Base-by-base conservation (phyloP, 2,113 vertebrate species). In the Orcinus orca region DNA sequence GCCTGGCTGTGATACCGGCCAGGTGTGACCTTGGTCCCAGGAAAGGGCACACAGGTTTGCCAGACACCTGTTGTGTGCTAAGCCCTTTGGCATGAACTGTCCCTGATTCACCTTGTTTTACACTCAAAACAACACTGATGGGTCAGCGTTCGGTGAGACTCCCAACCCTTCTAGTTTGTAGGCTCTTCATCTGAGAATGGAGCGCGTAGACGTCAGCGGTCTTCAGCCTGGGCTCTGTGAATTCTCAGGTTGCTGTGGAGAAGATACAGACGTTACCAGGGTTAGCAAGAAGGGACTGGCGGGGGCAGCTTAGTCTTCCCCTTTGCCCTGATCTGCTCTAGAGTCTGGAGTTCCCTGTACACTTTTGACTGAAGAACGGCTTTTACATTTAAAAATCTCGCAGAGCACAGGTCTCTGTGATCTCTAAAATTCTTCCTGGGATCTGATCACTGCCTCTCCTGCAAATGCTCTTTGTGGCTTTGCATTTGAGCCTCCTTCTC, bases 61-160 rank as follows among this genome's bases (percentile, higher is more conserved):
- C 93, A 90, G 91, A 96, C 95, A 93, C 84, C 44, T 94, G 73
- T 90, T 71, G 10, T 63, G 79, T 92, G 88, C 79, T 74, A 70
- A 97, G 84, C 10, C 12, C 47, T 65, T 1, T 13, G 23, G n/a
- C 26, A 13, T 29, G 33, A 53, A 15, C 2, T 12, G 3, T 1
- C 26, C 33, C 1, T 0, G 3, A 5, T 1, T 33, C 6, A 0
- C 20, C 41, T 33, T n/a, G 10, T 12, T 21, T 2, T 12, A 21
- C 3, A 8, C 15, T 21, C 38, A 18, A 1, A 80, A 0, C 20
- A 17, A 1, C 13, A 6, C 25, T 26, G 26, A n/a, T 8, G 3
- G 82, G 38, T 29, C 0, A 4, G 76, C 0, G 0, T 58, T 4
- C 10, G 44, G 23, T 1, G 0, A 71, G 9, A 3, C 7, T 20